These are phyloP conservation scores for Idaea straminata DNA, from an alignment of 2,888 invertebrate genomes.

Conservation along the genomic window DNA sequence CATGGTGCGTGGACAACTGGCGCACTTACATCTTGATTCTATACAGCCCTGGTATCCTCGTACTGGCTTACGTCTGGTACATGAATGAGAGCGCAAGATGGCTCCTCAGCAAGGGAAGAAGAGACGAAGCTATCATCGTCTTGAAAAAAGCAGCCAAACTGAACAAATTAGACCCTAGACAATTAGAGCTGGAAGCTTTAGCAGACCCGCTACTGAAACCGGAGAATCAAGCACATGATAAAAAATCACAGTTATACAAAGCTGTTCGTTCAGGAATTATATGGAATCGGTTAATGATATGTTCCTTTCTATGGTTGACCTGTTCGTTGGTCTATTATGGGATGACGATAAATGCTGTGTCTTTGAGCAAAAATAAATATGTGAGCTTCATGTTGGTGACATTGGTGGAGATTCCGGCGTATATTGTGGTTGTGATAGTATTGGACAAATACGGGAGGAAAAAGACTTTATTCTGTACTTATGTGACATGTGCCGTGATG, in stretches of 20 bases:
- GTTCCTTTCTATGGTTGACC: slow-evolving; percentile 89
- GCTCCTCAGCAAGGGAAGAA: slow-evolving; percentile 85
- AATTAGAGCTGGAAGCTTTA: slow-evolving; percentile 68
- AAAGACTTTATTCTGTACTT: slow-evolving; percentile 81
- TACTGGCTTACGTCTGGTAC: slow-evolving; percentile 85
- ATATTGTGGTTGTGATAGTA: slow-evolving; percentile 82
- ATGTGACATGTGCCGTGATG: slow-evolving; percentile 81
- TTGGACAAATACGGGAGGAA: slow-evolving; percentile 84
- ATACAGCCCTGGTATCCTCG: slow-evolving; percentile 85
- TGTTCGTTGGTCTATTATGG: slow-evolving; percentile 91
- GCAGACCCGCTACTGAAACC: slow-evolving; percentile 61
- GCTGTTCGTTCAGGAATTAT: slow-evolving; percentile 80
- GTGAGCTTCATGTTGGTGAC: slow-evolving; percentile 85
- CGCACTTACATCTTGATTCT: slow-evolving; percentile 83
- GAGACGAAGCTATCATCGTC: slow-evolving; percentile 82
- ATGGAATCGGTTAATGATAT: slow-evolving; percentile 81
- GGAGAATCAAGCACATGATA: slow-evolving; percentile 54
- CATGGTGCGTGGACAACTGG: slow-evolving; percentile 88
- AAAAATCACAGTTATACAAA: slow-evolving; percentile 66
- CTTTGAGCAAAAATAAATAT: slow-evolving; percentile 86
- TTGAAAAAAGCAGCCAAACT: slow-evolving; percentile 83
- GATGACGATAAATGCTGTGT: slow-evolving; percentile 87
- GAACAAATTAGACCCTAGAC: slow-evolving; percentile 78
- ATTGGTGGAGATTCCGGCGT: slow-evolving; percentile 86
- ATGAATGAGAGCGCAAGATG: slow-evolving; percentile 89